Evolutionary conservation across 1,140 invertebrate species (phyloP).

Genomic region (Metopolophium dirhodum): DNA sequence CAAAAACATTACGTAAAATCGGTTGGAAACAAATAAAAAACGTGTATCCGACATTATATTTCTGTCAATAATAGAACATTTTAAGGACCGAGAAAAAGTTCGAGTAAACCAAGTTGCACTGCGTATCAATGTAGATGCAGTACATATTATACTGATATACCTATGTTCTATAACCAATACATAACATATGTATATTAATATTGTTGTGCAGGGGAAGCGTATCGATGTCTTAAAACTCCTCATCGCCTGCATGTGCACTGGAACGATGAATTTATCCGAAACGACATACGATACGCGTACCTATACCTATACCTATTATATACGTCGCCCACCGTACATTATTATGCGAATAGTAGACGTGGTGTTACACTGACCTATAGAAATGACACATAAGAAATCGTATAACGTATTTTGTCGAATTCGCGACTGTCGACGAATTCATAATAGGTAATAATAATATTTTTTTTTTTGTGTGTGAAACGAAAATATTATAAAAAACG

Average conservation of each 20-base stretch:
- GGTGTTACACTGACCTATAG: not conserved
- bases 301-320: not conserved
- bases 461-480: not conserved
- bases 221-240: not conserved
- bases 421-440: not conserved
- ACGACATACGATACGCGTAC: not conserved
- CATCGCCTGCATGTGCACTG: not conserved
- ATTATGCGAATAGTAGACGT: not conserved
- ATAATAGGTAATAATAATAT: not conserved
- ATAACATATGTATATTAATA: not conserved
- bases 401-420: not conserved
- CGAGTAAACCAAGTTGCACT: too few relatives aligned
- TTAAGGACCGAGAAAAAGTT: too few relatives aligned
- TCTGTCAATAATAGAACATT: too few relatives aligned
- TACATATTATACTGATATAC: not conserved
- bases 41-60: too few relatives aligned
- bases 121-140: too few relatives aligned
- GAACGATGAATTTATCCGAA: not conserved
- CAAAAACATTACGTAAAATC: too few relatives aligned
- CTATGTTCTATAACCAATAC: not conserved
- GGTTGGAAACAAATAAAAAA: too few relatives aligned
- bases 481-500: too few relatives aligned
- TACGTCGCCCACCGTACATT: not conserved
- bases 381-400: not conserved
- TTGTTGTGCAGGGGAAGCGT: not conserved